Evolutionary conservation across 2,797 vertebrate genomes (phyloP).

Genomic region (Sciurus vulgaris): DNA sequence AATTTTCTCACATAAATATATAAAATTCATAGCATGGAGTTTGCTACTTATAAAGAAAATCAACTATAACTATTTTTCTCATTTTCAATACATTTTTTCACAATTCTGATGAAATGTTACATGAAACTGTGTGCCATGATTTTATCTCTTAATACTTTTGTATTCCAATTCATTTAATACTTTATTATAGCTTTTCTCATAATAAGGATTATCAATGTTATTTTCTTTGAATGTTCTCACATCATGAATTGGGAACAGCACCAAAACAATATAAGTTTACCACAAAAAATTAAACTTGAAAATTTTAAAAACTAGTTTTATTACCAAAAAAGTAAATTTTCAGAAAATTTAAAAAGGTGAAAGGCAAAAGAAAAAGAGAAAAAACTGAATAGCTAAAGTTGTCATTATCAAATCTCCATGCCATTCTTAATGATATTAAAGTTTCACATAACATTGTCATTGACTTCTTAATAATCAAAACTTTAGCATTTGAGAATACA

Average conservation of each 20-base stretch:
- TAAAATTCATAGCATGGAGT: not conserved
- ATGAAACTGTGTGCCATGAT: not conserved
- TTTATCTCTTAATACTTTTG: conserved; percentile 7
- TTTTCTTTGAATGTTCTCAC: conserved; percentile 41
- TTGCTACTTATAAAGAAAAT: not conserved
- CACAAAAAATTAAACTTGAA: not conserved
- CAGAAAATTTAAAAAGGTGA: not conserved
- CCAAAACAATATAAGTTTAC: not conserved
- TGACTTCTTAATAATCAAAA: not conserved
- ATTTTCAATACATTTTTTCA: not conserved
- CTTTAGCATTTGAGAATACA: conserved; percentile 16
- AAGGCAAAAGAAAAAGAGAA: not conserved
- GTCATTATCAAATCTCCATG: not conserved
- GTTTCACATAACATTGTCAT: not conserved
- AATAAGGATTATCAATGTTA: conserved; percentile 17
- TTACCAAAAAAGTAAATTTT: conserved; percentile 19
- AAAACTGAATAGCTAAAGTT: not conserved
- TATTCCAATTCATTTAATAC: conserved; percentile 2
- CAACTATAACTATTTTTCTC: conserved; percentile 6
- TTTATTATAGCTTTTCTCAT: not conserved
- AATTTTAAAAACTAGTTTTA: conserved; percentile 33
- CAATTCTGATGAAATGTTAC: not conserved
- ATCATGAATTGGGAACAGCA: conserved; percentile 2
- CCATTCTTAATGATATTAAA: conserved; percentile 45
- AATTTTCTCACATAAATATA: not conserved